Conservation (phyloP, 2,113 vertebrate species). For the Abramis brama region DNA sequence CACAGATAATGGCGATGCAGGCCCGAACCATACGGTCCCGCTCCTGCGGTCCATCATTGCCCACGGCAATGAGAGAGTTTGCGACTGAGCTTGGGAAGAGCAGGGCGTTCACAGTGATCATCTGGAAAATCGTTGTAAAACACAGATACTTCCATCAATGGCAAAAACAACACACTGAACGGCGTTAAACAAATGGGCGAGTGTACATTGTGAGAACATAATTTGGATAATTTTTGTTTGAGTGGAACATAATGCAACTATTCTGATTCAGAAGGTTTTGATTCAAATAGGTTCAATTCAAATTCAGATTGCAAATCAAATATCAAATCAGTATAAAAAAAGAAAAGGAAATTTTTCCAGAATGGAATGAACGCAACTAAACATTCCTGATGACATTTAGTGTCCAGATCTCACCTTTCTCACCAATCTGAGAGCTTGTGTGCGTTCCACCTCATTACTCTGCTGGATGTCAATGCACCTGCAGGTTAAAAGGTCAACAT, state of each 20-base stretch:
- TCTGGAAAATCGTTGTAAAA: conserved; percentile 71
- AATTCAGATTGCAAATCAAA: too few species aligned
- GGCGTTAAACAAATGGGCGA: not conserved
- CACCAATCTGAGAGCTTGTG: conserved; percentile 96
- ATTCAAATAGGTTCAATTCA: too few species aligned
- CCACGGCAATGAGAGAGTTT: conserved; percentile 96
- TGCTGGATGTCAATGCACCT: conserved; percentile 99
- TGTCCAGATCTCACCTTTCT: conserved; percentile 84
- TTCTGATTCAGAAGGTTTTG: too few species aligned
- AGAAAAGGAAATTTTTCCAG: too few species aligned
- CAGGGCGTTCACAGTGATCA: conserved; percentile 98
- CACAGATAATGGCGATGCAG: conserved; percentile 97
- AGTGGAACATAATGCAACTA: too few species aligned
- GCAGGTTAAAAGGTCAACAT: conserved; percentile 58
- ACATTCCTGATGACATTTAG: too few species aligned
- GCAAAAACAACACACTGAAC: not conserved
- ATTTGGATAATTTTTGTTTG: not conserved
- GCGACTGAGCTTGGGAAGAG: conserved; percentile 95
- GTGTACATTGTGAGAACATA: not conserved
- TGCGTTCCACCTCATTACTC: conserved; percentile 98
- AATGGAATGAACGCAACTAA: not conserved
- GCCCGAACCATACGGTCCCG: conserved; percentile 97
- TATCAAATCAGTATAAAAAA: too few species aligned
- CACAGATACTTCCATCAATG: not conserved
- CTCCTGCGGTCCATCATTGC: conserved; percentile 96